Evolutionary conservation across 1,140 invertebrate species (phyloP).

Genomic region (Heliconius melpomene): DNA sequence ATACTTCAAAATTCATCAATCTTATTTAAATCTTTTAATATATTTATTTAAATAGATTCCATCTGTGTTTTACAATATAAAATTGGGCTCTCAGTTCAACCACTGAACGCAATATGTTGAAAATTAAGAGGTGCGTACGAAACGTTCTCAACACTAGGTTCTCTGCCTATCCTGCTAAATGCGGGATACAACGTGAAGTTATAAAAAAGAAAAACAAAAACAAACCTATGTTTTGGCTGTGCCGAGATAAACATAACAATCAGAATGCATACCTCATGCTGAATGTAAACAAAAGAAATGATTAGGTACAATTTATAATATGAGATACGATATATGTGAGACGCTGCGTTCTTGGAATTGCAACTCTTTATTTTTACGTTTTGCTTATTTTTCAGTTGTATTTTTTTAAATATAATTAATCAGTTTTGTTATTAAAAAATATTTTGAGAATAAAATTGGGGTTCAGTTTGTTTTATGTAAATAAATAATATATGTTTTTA

Average conservation of each 20-base stretch:
- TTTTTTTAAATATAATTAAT: not conserved
- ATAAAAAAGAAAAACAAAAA: too few species aligned
- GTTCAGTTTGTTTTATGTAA: too few species aligned
- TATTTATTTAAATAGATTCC: not conserved
- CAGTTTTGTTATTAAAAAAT: too few species aligned
- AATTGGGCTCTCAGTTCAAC: too few species aligned
- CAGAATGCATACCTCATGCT: not conserved
- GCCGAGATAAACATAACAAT: not conserved
- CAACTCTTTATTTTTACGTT: not conserved
- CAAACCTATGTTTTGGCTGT: not conserved
- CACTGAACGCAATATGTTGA: too few species aligned
- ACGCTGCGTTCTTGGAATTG: not conserved
- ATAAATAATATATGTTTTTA: too few species aligned
- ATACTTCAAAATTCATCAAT: too few species aligned
- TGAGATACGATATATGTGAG: not conserved
- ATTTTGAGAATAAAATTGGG: too few species aligned
- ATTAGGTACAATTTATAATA: not conserved
- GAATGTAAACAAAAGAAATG: constrained; percentile 11
- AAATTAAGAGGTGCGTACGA: too few species aligned
- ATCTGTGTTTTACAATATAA: not conserved
- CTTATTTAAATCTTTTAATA: not conserved
- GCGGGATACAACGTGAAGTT: too few species aligned
- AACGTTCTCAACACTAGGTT: too few species aligned
- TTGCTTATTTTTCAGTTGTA: not conserved
- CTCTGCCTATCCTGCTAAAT: too few species aligned